Evolutionary conservation across 2,797 vertebrate species (phyloP).

Genomic region (Phaenicophaeus curvirostris): DNA sequence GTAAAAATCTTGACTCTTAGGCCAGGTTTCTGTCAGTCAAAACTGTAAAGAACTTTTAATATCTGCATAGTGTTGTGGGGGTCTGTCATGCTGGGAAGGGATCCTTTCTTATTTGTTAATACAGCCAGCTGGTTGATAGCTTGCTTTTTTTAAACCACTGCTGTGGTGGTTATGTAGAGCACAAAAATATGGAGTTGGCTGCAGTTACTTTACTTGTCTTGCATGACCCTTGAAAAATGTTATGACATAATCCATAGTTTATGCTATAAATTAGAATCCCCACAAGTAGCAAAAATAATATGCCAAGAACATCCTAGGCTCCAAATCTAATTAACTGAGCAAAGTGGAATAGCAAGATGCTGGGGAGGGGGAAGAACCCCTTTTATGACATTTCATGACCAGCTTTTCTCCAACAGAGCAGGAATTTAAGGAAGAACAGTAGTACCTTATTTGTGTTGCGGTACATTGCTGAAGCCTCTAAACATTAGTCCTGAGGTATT

Average conservation of each 20-base stretch:
- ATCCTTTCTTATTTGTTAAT: neutral
- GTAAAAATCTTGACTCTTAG: neutral
- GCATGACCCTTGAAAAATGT: neutral
- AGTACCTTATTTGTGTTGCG: neutral
- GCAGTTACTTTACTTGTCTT: neutral
- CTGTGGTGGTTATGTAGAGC: neutral
- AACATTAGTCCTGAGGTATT: neutral
- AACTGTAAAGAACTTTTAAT: neutral
- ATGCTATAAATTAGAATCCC: neutral
- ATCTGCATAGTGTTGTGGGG: neutral
- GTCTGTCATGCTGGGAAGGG: neutral
- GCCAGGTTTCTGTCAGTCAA: constrained; percentile 33
- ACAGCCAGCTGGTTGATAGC: neutral
- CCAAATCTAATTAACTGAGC: neutral
- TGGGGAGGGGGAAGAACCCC: too few species aligned
- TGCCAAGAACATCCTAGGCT: neutral
- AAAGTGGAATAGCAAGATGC: neutral
- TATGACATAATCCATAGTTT: neutral
- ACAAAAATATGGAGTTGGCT: neutral
- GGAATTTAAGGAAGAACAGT: neutral
- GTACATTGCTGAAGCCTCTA: neutral
- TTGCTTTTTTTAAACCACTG: neutral
- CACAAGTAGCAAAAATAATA: neutral
- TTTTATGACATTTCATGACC: neutral
- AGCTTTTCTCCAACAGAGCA: neutral